Percentiles rank a stretch among this genome's conserved stretches.
These are phyloP conservation scores for Nomada flava DNA, from an alignment of 2,888 invertebrate species.

Conservation along the genomic window DNA sequence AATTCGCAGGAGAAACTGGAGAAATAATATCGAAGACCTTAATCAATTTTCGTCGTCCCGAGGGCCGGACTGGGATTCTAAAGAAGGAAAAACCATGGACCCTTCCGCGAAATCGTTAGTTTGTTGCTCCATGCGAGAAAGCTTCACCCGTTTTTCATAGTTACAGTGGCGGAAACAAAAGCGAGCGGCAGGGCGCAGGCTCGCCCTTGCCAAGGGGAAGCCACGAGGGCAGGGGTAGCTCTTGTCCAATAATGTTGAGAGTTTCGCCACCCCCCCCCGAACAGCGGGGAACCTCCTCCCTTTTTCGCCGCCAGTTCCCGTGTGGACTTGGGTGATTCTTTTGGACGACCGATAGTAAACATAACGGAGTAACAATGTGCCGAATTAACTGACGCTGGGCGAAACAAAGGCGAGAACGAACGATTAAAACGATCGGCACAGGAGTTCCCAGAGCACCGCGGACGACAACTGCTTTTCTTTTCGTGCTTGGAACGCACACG, in stretches of 20 bases:
- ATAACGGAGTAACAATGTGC: constrained; percentile 57
- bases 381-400: constrained; percentile 40
- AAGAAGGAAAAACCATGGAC: not conserved
- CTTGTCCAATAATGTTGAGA: constrained; percentile 60
- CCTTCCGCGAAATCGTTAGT: constrained; percentile 3
- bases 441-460: constrained; percentile 22
- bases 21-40: too few species aligned
- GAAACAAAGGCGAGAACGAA: constrained; percentile 35
- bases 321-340: constrained; percentile 30
- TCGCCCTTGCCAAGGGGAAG: constrained; percentile 33
- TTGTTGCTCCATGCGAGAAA: constrained; percentile 10
- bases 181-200: constrained; percentile 53
- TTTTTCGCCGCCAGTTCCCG: constrained; percentile 35
- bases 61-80: not conserved
- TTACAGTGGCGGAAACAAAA: constrained; percentile 52
- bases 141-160: constrained; percentile 42
- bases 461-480: constrained; percentile 5
- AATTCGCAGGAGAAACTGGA: too few species aligned
- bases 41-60: too few species aligned
- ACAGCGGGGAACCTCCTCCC: constrained; percentile 43
- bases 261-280: constrained; percentile 47
- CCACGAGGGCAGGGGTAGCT: constrained; percentile 36
- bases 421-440: constrained; percentile 36
- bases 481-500: not conserved
- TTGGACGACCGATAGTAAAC: constrained; percentile 28